These are phyloP conservation scores for Dicaeum eximium DNA, from an alignment of 2,113 vertebrate species.

Conservation along the genomic window DNA sequence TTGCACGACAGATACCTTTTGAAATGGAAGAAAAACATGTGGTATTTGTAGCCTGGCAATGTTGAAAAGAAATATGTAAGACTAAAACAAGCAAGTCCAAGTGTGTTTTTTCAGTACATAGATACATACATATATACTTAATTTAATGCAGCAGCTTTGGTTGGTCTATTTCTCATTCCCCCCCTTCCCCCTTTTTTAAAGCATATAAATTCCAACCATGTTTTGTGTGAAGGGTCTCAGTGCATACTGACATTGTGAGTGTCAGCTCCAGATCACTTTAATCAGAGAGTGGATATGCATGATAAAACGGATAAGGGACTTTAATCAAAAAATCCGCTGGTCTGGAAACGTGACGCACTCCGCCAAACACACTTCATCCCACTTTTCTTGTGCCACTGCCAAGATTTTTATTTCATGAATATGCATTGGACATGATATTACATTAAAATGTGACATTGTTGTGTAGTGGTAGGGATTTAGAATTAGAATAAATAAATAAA, in stretches of 20 bases:
- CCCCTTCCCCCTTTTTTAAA: neutral
- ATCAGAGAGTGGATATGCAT: conserved; percentile 99
- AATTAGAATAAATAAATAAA: conserved; percentile 69
- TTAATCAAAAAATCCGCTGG: conserved; percentile 99
- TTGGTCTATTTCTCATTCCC: neutral
- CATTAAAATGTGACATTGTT: conserved; percentile 92
- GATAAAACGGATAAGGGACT: conserved; percentile 99
- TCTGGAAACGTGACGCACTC: conserved; percentile 99
- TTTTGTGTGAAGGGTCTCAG: conserved; percentile 85
- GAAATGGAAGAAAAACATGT: conserved; percentile 35
- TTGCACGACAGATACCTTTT: neutral
- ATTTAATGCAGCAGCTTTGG: conserved; percentile 11
- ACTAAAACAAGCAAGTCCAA: conserved; percentile 1
- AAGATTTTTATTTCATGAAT: conserved; percentile 91
- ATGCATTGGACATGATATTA: conserved; percentile 90
- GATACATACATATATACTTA: neutral
- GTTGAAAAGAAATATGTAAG: conserved; percentile 24
- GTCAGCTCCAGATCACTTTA: conserved; percentile 99
- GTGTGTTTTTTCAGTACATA: neutral
- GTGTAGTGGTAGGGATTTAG: conserved; percentile 72
- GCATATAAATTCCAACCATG: conserved; percentile 93
- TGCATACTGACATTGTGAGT: conserved; percentile 98
- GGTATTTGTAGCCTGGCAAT: neutral
- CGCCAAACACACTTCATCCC: conserved; percentile 93
- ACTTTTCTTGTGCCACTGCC: conserved; percentile 84